These are phyloP conservation scores for Gasterosteus aculeatus DNA, from an alignment of 2,113 vertebrate species.

Conservation along the genomic window DNA sequence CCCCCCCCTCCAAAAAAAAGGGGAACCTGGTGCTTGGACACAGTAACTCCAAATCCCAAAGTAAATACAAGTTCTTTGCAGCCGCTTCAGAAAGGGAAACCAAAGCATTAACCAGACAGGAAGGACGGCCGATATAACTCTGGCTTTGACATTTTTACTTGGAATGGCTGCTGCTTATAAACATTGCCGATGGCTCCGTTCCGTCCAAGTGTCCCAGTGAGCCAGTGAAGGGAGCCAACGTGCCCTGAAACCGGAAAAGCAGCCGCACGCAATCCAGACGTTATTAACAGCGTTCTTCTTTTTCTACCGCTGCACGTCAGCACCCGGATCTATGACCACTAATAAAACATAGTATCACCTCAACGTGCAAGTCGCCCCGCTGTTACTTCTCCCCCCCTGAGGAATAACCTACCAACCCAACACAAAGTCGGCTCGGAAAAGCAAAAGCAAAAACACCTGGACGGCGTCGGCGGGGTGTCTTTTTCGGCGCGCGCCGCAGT, in stretches of 20 bases:
- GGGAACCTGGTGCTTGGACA: background rate
- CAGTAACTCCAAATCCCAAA: background rate
- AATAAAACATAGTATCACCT: background rate
- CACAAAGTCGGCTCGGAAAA: background rate
- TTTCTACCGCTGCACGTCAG: background rate
- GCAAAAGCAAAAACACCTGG: background rate
- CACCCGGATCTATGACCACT: background rate
- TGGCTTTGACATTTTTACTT: background rate
- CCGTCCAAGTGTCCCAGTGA: background rate
- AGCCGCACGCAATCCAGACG: background rate
- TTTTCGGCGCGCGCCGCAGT: conserved; percentile 16
- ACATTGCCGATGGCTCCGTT: background rate
- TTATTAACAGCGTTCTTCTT: background rate
- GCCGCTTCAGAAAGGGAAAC: background rate
- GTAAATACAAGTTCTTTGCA: background rate
- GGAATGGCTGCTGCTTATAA: background rate
- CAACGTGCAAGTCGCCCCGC: background rate
- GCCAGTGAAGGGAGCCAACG: background rate
- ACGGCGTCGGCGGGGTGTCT: background rate
- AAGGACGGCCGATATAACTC: background rate
- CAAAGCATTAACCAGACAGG: background rate
- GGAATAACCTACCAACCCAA: background rate
- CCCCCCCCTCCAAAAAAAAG: too few species aligned
- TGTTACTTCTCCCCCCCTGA: background rate
- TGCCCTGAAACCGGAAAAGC: background rate